Conservation (phyloP, 2,888 invertebrate genomes). For the Liopterus haemorrhoidalis region DNA sequence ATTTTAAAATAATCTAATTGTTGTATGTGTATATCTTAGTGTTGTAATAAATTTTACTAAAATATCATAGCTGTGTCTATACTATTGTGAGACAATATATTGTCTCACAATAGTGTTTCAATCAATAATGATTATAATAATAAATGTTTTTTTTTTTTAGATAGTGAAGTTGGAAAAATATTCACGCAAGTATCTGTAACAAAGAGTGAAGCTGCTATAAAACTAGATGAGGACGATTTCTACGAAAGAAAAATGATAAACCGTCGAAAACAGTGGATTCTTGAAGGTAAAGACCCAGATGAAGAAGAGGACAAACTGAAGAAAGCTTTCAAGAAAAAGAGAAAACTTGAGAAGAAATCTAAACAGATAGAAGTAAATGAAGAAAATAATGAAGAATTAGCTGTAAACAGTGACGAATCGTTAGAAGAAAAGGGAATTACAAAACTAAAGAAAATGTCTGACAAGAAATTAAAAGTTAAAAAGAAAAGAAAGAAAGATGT, state of each 20-base stretch:
- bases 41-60: too few species aligned
- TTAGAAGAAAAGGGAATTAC: conserved; percentile 15
- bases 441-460: conserved; percentile 23
- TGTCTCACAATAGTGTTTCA: conserved; percentile 11
- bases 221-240: conserved; percentile 84
- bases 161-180: conserved; percentile 82
- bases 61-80: conserved; percentile 17
- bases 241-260: conserved; percentile 82
- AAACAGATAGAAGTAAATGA: conserved; percentile 29
- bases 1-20: too few species aligned
- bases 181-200: conserved; percentile 90
- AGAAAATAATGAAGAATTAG: conserved; percentile 26
- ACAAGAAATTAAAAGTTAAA: conserved; percentile 8
- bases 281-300: conserved; percentile 78
- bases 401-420: conserved; percentile 26
- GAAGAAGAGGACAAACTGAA: conserved; percentile 58
- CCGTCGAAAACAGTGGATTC: conserved; percentile 77
- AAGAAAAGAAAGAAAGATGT: conserved; percentile 1
- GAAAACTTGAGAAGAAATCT: conserved; percentile 31
- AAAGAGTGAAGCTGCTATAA: conserved; percentile 86
- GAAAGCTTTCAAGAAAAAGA: conserved; percentile 41
- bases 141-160: conserved; percentile 47
- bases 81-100: conserved; percentile 9
- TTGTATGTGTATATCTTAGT: too few species aligned
- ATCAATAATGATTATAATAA: conserved; percentile 11